Evolutionary conservation across 2,888 invertebrate species (phyloP), one percentile per base, ranked within the genome.

Genomic region (Plutella xylostella): DNA sequence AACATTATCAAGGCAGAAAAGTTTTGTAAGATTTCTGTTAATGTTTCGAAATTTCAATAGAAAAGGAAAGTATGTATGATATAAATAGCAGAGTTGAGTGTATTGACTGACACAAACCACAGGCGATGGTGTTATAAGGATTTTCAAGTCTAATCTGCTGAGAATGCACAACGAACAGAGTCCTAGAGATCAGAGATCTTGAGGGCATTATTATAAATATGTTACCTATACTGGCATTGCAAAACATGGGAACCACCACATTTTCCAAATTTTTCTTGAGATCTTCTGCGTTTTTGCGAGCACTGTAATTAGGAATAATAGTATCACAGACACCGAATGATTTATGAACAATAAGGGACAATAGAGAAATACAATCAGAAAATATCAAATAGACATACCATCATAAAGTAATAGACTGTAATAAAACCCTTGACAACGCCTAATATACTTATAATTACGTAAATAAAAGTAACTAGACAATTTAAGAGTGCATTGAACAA

Each of bases 241-340:
- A 97, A 87, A 97, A 99, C 92, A 98, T 96, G 60, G 98, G 97
- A 64, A 98, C 94, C 60, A 98, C 97, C 63, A 97, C 96, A 69
- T 90, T 91, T 86, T 97, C 96, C 80, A 99, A 87, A 67, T 94
- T 92, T 80, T 92, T 92, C 85, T 96, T 94, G 73, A 98, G 88
- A 70, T 95, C 94, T 77, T 93, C 92, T 50, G 94, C 93, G 85
- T 94, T 96, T 87, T 98, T 98, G 69, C 98, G 89, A 68, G 96
- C 94, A 87, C 98, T 98, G 86, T 75, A 89, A 76, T 82, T 79
- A 82, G 82, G 82, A 82, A 79, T 80, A 83, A 82, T 71, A 72
- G 72, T 68, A 82, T 83, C 80, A 83, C 73, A 82, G 83, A 79
- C 73, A 82, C 78, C 72, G 63, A 67, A 70, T 72, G 63, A 62